Conservation (phyloP, 2,113 vertebrate genomes). For the Potamarius usumacintae region DNA sequence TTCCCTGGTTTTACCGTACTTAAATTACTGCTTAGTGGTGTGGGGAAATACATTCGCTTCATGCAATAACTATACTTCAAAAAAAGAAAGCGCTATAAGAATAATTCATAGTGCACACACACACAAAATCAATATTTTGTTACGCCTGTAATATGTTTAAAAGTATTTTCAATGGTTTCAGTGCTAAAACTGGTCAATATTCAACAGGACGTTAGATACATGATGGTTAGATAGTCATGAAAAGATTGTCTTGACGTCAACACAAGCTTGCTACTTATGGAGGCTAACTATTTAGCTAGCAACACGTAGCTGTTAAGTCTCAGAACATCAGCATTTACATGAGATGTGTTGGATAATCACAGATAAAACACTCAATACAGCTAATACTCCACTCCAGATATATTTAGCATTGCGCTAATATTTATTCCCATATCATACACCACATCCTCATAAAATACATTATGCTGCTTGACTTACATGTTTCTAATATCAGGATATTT, state of each 20-base stretch:
- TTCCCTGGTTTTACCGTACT: no score
- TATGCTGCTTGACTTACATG: neutral
- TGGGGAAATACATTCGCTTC: no score
- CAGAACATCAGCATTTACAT: neutral
- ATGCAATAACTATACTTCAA: no score
- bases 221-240: no score
- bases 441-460: neutral
- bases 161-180: no score
- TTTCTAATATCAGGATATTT: neutral
- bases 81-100: no score
- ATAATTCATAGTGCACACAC: no score
- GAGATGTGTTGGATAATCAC: neutral
- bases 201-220: neutral
- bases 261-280: neutral
- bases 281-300: neutral
- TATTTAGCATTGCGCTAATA: neutral
- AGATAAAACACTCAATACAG: neutral
- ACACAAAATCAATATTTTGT: neutral
- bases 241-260: no score
- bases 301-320: neutral
- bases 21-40: no score
- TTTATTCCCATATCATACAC: neutral
- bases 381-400: neutral
- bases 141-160: neutral
- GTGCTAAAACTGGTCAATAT: neutral